phyloP scores from a whole-genome alignment of 2,888 invertebrate species.

The Catocala nupta region DNA sequence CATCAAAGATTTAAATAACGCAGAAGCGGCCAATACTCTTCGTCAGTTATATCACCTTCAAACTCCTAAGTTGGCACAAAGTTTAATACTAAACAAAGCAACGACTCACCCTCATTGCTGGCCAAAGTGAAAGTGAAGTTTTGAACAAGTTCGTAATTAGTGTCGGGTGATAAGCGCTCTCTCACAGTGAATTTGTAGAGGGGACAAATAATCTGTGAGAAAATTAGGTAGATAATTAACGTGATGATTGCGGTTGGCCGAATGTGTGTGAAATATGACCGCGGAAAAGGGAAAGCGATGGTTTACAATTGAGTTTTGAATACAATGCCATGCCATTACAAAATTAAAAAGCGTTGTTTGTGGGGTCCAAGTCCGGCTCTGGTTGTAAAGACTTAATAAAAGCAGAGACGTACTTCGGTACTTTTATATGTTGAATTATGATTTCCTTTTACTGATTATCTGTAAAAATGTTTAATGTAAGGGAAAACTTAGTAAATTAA shows the following conservation, averaged over 20 bases:
- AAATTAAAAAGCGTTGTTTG: too few relatives aligned
- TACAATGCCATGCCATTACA: too few relatives aligned
- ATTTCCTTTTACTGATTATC: too few relatives aligned
- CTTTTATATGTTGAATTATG: too few relatives aligned
- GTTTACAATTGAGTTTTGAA: too few relatives aligned
- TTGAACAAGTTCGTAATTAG: conserved; percentile 62
- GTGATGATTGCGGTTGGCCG: conserved; percentile 32
- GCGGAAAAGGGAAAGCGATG: not conserved
- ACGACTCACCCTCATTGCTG: conserved; percentile 47
- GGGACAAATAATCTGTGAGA: conserved; percentile 40
- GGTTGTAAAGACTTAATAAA: not conserved
- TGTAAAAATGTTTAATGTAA: too few relatives aligned
- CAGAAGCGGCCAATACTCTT: conserved; percentile 37
- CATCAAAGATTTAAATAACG: conserved; percentile 39
- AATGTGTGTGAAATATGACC: conserved; percentile 36
- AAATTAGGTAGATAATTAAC: conserved; percentile 48
- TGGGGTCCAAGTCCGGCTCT: not conserved
- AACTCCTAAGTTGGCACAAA: conserved; percentile 44
- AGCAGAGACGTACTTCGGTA: too few relatives aligned
- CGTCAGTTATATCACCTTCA: conserved; percentile 41
- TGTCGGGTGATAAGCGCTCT: conserved; percentile 56
- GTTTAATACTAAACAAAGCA: conserved; percentile 57
- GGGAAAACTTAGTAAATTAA: too few relatives aligned
- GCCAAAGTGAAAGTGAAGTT: conserved; percentile 54
- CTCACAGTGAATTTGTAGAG: conserved; percentile 42